Evolutionary conservation across 2,797 vertebrate species (phyloP).

Genomic region (Tapirus indicus): DNA sequence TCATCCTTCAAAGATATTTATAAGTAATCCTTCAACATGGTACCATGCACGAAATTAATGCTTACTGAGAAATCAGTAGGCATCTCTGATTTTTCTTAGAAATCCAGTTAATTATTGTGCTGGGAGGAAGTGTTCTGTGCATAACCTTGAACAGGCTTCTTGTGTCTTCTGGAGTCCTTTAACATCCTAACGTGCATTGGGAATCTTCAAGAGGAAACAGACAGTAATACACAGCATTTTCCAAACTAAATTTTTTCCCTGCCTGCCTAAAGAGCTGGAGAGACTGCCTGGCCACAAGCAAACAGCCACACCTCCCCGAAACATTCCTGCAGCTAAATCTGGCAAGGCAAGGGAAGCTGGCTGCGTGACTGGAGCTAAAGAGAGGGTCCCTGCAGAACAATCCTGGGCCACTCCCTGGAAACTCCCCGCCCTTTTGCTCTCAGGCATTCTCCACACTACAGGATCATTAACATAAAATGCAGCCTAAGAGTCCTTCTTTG

Average conservation of each 20-base stretch:
- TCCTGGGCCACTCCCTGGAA: neutral
- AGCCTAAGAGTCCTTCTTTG: neutral
- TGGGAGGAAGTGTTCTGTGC: neutral
- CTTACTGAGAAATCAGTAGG: neutral
- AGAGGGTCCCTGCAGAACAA: rapidly evolving
- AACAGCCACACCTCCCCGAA: neutral
- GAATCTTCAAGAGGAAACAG: neutral
- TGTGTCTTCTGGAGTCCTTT: neutral
- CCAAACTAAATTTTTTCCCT: neutral
- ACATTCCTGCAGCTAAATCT: neutral
- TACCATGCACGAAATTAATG: neutral
- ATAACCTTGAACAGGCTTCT: neutral
- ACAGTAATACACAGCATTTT: neutral
- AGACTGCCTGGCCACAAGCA: neutral
- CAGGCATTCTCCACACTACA: neutral
- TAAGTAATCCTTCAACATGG: rapidly evolving
- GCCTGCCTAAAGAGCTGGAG: neutral
- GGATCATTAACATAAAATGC: neutral
- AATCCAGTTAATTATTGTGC: neutral
- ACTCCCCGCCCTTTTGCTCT: neutral
- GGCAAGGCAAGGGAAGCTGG: neutral
- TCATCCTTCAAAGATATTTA: neutral
- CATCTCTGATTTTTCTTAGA: neutral
- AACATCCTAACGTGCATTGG: neutral
- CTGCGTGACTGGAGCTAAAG: neutral